Base-by-base conservation (phyloP, 2,888 invertebrate species). In the Papilio elwesi region DNA sequence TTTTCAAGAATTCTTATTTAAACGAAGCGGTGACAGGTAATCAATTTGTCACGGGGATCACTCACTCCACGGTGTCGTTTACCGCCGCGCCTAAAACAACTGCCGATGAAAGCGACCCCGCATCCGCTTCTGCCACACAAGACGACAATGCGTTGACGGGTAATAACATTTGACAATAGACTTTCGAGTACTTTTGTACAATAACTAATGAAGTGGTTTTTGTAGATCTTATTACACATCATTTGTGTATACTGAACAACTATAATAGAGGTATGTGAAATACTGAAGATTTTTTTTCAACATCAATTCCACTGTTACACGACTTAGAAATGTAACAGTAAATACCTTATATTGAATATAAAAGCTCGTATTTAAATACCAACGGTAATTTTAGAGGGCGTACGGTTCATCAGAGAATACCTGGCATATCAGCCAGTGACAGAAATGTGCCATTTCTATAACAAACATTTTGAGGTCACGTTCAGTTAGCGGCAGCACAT, bases 91-190 rank as follows among this genome's bases (percentile, higher is more conserved):
- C 80, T 81, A 82, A 87, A 85, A 87, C 86, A 84, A 87, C 82
- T 81, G 76, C 83, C 87, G 89, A 87, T 88, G 86, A 87, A 86
- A 82, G 84, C 78, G 74, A 52, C 78, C 81, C 84, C 86, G 85
- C 90, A 85, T 91, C 91, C 91, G 89, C 76, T 86, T 90, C 90
- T 90, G 86, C 78, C 80, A 79, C 91, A 87, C 91, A 90, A 86
- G 88, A 85, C 82, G 90, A 70, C 70, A 65, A 57, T 55, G 80
- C 70, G 72, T 52, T 82, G 80, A 59, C 79, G 79, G 76, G 74
- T 70, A 71, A 75, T 76, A 72, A 74, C 63, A 69, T 75, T 68
- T 76, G 53, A 74, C 76, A 73, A 77, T 78, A 74, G 75, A 76
- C 26, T 70, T 53, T 57, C 26, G 26, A 70, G 70, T 68, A 63